Percentiles rank a stretch among this genome's conserved stretches.
Evolutionary conservation across 1,140 invertebrate genomes (phyloP).

Genomic region (Microplitis mediator): DNA sequence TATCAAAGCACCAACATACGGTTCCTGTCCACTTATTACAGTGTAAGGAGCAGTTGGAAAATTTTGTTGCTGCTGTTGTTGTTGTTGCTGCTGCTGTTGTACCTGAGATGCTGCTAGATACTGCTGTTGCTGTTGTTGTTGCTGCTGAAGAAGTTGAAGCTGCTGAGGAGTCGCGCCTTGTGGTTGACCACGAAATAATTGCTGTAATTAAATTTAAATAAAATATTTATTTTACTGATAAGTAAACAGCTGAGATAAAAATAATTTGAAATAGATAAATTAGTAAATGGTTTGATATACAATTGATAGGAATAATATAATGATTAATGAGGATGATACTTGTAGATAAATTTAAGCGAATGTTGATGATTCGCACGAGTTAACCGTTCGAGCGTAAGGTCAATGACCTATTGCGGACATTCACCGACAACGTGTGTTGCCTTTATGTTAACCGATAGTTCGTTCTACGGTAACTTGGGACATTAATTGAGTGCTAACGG

Average conservation of each 20-base stretch:
- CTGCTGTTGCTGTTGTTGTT: constrained; percentile 63
- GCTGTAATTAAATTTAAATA: constrained; percentile 66
- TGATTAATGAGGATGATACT: neutral
- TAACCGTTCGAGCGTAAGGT: constrained; percentile 37
- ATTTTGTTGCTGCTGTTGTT: constrained; percentile 73
- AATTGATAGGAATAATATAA: neutral
- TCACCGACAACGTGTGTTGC: constrained; percentile 51
- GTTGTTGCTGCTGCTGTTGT: constrained; percentile 71
- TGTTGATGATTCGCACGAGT: constrained; percentile 42
- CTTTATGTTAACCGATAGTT: constrained; percentile 24
- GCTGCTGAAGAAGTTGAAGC: constrained; percentile 62
- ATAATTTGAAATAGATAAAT: neutral
- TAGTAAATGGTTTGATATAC: neutral
- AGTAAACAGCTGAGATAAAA: neutral
- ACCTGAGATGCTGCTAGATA: constrained; percentile 70
- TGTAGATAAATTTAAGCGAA: constrained; percentile 27
- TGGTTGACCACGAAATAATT: constrained; percentile 85
- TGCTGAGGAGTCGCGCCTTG: constrained; percentile 63
- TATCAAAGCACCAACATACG: constrained; percentile 69
- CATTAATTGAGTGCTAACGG: constrained; percentile 50
- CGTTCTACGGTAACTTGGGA: constrained; percentile 37
- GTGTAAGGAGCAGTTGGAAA: constrained; percentile 83
- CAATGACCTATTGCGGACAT: constrained; percentile 59
- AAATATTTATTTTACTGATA: neutral
- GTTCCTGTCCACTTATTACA: constrained; percentile 82